A percentile compares a stretch with the other conserved stretches of the same genome.
Evolutionary conservation across 2,797 vertebrate genomes (phyloP).

Genomic region (Thaleichthys pacificus): DNA sequence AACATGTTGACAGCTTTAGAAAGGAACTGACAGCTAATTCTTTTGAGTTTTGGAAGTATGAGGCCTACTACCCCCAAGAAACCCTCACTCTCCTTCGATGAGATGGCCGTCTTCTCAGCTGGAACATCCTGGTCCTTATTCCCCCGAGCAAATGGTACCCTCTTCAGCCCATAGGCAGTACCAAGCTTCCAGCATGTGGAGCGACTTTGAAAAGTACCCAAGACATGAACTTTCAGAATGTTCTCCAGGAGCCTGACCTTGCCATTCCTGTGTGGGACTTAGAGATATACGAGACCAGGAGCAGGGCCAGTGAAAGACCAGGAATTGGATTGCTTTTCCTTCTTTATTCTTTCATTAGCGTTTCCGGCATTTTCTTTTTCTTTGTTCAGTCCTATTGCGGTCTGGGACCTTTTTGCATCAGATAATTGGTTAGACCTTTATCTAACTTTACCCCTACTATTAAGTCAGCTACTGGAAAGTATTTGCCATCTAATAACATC

Average conservation of each 20-base stretch:
- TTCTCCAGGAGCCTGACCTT: background rate
- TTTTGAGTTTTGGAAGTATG: background rate
- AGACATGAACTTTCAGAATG: background rate
- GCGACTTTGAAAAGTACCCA: background rate
- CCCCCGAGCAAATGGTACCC: constrained; percentile 16
- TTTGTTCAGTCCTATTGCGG: background rate
- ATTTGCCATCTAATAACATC: background rate
- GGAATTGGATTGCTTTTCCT: background rate
- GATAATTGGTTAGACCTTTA: background rate
- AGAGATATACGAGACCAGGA: background rate
- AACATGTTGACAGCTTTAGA: background rate
- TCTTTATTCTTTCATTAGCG: background rate
- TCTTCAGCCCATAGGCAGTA: background rate
- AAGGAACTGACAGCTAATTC: background rate
- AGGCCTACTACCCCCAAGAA: background rate
- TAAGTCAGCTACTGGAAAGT: background rate
- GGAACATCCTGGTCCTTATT: constrained; percentile 13
- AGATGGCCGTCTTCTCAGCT: background rate
- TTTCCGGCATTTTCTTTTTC: background rate
- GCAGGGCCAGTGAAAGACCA: background rate
- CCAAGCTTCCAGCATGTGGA: constrained; percentile 4
- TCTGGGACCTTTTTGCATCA: background rate
- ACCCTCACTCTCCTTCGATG: constrained; percentile 9
- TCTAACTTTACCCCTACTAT: background rate
- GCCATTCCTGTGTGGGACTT: background rate